Base-by-base conservation (phyloP, 2,113 vertebrate genomes). In the Petrocephalus zakoni region DNA sequence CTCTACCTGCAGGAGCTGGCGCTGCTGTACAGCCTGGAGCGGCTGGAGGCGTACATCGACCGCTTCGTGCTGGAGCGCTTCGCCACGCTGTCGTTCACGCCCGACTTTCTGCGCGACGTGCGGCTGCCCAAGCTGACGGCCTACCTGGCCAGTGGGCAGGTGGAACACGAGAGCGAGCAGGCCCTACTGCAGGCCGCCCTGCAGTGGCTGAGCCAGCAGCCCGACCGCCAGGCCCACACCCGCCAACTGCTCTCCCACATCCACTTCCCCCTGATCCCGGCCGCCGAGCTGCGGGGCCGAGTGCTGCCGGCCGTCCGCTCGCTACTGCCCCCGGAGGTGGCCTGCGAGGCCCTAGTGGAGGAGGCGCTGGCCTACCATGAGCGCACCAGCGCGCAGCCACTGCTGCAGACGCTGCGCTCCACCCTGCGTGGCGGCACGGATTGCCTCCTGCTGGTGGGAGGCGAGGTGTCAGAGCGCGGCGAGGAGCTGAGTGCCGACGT, bases 1-100 rank as follows among this genome's bases (percentile, higher is more conserved):
- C 93, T 99, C 84, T 97, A 98, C 94, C 95, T 99, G 61, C 98
- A 99, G 89, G 96, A 98, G 89, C 94, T 99, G 86, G 97, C 98
- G 81, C 96, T 96, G 47, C 96, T 98, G 91, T 99, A 98, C 94
- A 98, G 96, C 90, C 96, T 99, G 92, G 96, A 97, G 92, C 94
- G 96, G 25, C 96, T 99, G 0, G 97, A 98, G 47, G 58, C 94
- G 90, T 99, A 95, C 94, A 96, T 99, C 0, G 98, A 99, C n/a
- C 90, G 91, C 61, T 99, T 99, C 89, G 93, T 99, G 90, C 93
- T 99, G 88, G 90, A 95, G 78, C 97, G 92, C 93, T 99, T 99
- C 0, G 93, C 96, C 90, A 95, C 95, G 0, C 96, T 99, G 6
- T 97, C 97, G 8, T 95, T 97, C 95, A 98, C 96, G 0, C 95